A percentile compares a stretch with the other conserved stretches of the same genome.
Evolutionary conservation across 2,113 vertebrate genomes (phyloP).

Genomic region (Leucoraja erinaceus): DNA sequence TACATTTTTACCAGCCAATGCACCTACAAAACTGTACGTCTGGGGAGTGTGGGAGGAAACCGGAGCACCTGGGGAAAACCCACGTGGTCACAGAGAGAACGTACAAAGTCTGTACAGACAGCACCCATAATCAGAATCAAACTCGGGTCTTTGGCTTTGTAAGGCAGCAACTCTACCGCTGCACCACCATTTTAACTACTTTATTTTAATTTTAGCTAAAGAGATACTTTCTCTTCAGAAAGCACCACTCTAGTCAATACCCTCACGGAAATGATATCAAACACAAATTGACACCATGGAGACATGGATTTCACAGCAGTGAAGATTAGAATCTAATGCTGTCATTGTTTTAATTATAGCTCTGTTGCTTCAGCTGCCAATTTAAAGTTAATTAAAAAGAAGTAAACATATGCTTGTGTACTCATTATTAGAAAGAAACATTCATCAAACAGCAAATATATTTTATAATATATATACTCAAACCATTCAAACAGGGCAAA

Average conservation of each 20-base stretch:
- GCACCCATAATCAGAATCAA: too few relatives aligned
- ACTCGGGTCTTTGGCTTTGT: too few relatives aligned
- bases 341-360: neutral
- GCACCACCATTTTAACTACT: too few relatives aligned
- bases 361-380: neutral
- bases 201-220: too few relatives aligned
- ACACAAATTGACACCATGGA: neutral
- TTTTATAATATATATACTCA: neutral
- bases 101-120: too few relatives aligned
- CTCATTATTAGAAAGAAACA: neutral
- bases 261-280: neutral
- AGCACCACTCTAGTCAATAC: neutral
- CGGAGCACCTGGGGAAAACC: too few relatives aligned
- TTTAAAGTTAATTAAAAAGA: neutral
- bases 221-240: neutral
- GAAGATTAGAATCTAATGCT: neutral
- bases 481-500: neutral
- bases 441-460: neutral
- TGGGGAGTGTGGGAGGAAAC: too few relatives aligned
- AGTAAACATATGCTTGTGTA: neutral
- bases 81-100: too few relatives aligned
- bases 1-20: too few relatives aligned
- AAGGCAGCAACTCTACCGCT: too few relatives aligned
- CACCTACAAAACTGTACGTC: too few relatives aligned
- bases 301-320: neutral